phyloP scores from a whole-genome alignment of 2,888 invertebrate genomes.

The Zaprionus lineosus region DNA sequence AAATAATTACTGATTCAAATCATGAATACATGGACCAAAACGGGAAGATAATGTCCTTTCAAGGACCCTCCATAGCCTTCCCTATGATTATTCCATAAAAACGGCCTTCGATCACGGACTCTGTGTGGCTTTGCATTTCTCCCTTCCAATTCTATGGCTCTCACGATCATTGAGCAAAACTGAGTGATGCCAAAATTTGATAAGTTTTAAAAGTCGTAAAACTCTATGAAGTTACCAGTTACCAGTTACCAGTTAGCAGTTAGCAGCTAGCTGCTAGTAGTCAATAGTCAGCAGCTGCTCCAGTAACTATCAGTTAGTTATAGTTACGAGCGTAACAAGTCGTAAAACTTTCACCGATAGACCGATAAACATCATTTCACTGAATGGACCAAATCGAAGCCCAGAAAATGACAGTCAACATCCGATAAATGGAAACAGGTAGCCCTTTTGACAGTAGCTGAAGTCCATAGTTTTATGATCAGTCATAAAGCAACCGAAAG shows the following conservation, averaged over 20 bases:
- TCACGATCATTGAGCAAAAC: conserved; percentile 20
- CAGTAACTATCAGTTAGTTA: conserved; percentile 20
- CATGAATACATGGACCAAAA: too few relatives aligned
- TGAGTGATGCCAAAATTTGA: conserved; percentile 40
- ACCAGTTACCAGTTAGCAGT: too few relatives aligned
- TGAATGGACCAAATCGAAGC: conserved; percentile 57
- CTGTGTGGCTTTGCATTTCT: too few relatives aligned
- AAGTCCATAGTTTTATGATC: conserved; percentile 57
- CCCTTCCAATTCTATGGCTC: conserved; percentile 11
- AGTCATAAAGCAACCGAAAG: conserved; percentile 52
- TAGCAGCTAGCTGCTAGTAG: too few relatives aligned
- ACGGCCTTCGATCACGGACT: too few relatives aligned
- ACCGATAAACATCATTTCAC: conserved; percentile 62
- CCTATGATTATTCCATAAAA: too few relatives aligned
- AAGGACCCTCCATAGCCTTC: too few relatives aligned
- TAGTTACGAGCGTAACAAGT: conserved; percentile 51
- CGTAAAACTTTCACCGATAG: conserved; percentile 71
- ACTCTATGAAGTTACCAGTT: conserved; percentile 16
- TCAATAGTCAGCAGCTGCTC: too few relatives aligned
- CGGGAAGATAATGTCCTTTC: too few relatives aligned
- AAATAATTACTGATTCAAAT: too few relatives aligned
- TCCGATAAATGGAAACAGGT: conserved; percentile 38
- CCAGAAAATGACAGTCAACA: conserved; percentile 41
- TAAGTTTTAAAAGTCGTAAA: conserved; percentile 39
- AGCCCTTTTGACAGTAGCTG: conserved; percentile 33